Conservation (phyloP, 2,797 vertebrate species). For the Muscicapa striata region DNA sequence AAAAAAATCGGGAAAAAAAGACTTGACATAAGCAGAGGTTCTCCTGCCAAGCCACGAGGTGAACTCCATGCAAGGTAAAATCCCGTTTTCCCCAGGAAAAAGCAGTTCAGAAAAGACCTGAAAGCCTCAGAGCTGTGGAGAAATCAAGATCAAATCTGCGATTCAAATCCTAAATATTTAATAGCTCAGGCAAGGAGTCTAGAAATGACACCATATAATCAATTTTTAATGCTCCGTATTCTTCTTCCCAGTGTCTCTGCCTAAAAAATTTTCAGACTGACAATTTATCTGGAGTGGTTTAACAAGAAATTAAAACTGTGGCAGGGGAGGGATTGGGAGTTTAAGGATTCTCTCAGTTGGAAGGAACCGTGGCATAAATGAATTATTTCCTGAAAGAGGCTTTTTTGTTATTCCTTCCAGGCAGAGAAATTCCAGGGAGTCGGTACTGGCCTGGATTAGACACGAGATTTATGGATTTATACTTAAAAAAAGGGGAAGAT, state of each 20-base stretch:
- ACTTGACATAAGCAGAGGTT: accelerated
- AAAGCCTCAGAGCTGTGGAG: background rate
- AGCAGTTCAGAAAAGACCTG: background rate
- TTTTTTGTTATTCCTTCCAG: background rate
- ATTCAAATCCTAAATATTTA: background rate
- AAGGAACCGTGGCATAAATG: background rate
- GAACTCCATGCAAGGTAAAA: accelerated
- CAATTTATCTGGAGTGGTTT: background rate
- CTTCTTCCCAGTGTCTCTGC: accelerated
- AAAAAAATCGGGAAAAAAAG: background rate
- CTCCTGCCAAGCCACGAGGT: background rate
- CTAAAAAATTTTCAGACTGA: background rate
- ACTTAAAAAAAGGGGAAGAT: background rate
- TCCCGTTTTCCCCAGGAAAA: background rate
- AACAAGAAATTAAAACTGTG: background rate
- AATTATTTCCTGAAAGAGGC: background rate
- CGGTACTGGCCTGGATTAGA: accelerated
- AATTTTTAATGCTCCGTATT: background rate
- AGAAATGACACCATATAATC: background rate
- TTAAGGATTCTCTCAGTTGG: background rate
- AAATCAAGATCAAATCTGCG: background rate
- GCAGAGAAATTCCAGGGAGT: background rate
- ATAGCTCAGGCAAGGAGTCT: background rate
- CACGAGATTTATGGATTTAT: background rate
- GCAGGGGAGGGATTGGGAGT: background rate